These are phyloP conservation scores for Epistrophe eligans DNA, from an alignment of 2,888 invertebrate genomes.

Conservation along the genomic window DNA sequence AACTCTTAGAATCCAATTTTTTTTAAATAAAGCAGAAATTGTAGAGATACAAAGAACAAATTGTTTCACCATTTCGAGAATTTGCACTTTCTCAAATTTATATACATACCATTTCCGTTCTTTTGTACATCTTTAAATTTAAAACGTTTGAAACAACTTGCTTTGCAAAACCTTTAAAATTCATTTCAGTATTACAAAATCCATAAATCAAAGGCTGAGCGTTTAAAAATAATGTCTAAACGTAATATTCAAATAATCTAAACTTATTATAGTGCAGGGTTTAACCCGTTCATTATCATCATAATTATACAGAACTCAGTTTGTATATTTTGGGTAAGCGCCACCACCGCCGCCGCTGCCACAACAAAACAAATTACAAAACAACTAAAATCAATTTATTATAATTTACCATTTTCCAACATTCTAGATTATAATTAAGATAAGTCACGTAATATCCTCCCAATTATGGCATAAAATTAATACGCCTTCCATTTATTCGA, in stretches of 20 bases:
- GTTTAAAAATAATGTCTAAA: not conserved
- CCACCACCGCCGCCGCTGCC: too few species aligned
- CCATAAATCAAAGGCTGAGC: not conserved
- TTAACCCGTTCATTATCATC: not conserved
- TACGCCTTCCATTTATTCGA: slow-evolving; percentile 46
- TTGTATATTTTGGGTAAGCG: not conserved
- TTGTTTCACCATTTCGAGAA: too few species aligned
- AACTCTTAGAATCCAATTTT: too few species aligned
- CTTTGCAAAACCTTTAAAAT: too few species aligned
- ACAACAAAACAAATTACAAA: slow-evolving; percentile 1
- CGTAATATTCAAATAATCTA: not conserved
- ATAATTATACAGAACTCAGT: not conserved
- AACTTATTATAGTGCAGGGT: not conserved
- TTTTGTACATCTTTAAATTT: too few species aligned
- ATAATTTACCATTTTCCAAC: not conserved
- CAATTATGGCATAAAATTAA: slow-evolving; percentile 42
- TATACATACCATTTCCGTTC: too few species aligned
- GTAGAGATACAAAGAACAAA: too few species aligned
- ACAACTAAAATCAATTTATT: slow-evolving; percentile 21
- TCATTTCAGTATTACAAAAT: not conserved
- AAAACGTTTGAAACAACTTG: too few species aligned
- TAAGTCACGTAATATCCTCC: slow-evolving; percentile 30
- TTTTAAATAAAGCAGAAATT: too few species aligned
- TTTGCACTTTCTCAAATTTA: too few species aligned
- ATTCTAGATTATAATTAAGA: slow-evolving; percentile 34